Base-by-base conservation (phyloP, 2,797 vertebrate genomes). In the Kryptolebias ocellatus region DNA sequence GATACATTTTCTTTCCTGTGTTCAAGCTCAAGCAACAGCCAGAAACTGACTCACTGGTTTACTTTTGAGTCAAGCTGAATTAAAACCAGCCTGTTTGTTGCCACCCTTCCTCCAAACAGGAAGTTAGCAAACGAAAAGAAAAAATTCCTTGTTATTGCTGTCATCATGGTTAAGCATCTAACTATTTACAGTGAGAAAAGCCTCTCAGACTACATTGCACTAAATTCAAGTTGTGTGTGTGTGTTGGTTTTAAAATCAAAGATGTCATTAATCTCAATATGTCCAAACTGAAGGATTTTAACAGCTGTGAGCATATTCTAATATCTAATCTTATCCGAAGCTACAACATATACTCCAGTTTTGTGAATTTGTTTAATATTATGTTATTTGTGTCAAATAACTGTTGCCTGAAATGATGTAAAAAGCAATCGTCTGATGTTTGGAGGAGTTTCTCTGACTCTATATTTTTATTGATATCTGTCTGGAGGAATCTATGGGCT, bases 391-490 rank as follows among this genome's bases (percentile, higher is more conserved):
- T 10, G n/a, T 37, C 18, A 31, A 1, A 18, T 20, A 20, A 45
- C 0, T 47, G 18, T 47, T 34, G 2, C 12, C 53, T 2, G 5
- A 51, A 28, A 51, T 2, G 8, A 2, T 65, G 18, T 3, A 15
- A 14, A 18, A 45, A 44, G 50, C 42, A 27, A 29, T 18, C 27
- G 17, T 18, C 7, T 44, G 14, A 52, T 24, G 17, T 60, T 45
- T 20, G 15, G 18, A 27, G n/a, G 11, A 27, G 20, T 56, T 58
- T 62, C 45, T 46, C 11, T 28, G 42, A 57, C 31, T 28, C 18
- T 64, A 64, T 66, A 50, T 78, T 60, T 73, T 20, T 74, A 70
- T 67, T 59, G 67, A 60, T 53, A 59, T 70, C 4, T 45, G 52
- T 61, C 56, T 61, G 58, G 57, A 45, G 49, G 60, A 67, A 55